Percentiles rank a stretch among this genome's conserved stretches.
Evolutionary conservation across 2,888 invertebrate genomes (phyloP).

Genomic region (Volucella zonaria): DNA sequence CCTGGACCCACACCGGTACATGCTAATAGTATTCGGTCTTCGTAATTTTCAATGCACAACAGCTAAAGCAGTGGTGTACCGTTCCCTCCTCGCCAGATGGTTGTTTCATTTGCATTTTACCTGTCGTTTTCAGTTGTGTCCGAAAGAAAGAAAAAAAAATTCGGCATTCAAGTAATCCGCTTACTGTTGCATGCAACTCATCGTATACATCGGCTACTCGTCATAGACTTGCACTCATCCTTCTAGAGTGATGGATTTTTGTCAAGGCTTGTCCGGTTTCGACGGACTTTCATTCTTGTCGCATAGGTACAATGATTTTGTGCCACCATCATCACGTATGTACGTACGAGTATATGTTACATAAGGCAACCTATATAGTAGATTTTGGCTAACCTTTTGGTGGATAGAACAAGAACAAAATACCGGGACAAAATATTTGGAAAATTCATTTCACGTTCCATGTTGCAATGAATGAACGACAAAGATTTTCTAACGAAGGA

Average conservation of each 20-base stretch:
- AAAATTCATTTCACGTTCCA: constrained; percentile 60
- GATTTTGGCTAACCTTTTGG: not conserved
- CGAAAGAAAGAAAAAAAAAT: constrained; percentile 23
- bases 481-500: not conserved
- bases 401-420: constrained; percentile 27
- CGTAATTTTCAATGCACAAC: constrained; percentile 29
- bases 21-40: constrained; percentile 27
- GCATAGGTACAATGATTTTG: constrained; percentile 44
- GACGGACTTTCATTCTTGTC: constrained; percentile 47
- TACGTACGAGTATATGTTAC: constrained; percentile 26
- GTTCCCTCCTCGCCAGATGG: constrained; percentile 22
- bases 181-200: constrained; percentile 44
- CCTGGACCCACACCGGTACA: not conserved
- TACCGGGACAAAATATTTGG: constrained; percentile 54
- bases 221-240: constrained; percentile 2
- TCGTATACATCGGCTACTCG: constrained; percentile 25
- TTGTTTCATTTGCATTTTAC: constrained; percentile 64
- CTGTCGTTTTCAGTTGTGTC: constrained; percentile 28
- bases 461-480: constrained; percentile 19
- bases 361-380: constrained; percentile 1
- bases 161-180: constrained; percentile 59
- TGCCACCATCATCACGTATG: constrained; percentile 62
- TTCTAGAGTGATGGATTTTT: constrained; percentile 7
- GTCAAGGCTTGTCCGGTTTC: constrained; percentile 38
- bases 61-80: constrained; percentile 3